Conservation (phyloP, 2,888 invertebrate genomes). For the Alloscopus bannaensis region DNA sequence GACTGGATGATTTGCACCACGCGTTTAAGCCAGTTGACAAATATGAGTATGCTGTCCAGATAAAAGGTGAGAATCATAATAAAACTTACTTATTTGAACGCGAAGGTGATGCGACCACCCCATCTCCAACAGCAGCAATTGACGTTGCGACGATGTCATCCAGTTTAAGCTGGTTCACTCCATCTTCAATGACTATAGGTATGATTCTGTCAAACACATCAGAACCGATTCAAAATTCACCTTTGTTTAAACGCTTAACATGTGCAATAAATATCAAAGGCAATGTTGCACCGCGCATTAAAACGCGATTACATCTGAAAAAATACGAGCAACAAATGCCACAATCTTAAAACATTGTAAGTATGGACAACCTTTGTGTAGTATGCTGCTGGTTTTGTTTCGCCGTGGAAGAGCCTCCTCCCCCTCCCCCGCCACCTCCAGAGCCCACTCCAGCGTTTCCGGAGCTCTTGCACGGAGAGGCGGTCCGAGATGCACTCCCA, state of each 20-base stretch:
- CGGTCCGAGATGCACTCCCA: conserved; percentile 59
- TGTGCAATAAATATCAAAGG: neutral
- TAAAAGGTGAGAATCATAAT: too few species aligned
- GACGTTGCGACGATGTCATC: conserved; percentile 28
- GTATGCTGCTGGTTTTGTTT: conserved; percentile 17
- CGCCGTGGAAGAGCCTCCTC: neutral
- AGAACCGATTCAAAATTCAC: too few species aligned
- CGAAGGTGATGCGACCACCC: too few species aligned
- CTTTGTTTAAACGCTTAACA: neutral
- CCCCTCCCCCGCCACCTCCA: conserved; percentile 8
- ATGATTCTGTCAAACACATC: neutral
- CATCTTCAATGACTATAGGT: conserved; percentile 51
- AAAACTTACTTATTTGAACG: too few species aligned
- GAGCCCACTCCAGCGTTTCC: conserved; percentile 31
- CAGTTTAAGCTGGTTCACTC: conserved; percentile 19
- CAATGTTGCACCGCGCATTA: neutral
- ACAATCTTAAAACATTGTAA: neutral
- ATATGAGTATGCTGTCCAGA: too few species aligned
- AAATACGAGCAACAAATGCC: too few species aligned
- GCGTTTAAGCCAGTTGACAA: too few species aligned
- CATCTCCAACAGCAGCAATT: neutral
- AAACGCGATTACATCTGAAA: too few species aligned
- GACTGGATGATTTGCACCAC: too few species aligned
- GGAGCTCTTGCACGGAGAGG: conserved; percentile 42
- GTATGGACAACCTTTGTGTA: neutral